A percentile compares a stretch with the other conserved stretches of the same genome.
Conservation (phyloP, 1,140 invertebrate genomes). For the Cydia strobilella region DNA sequence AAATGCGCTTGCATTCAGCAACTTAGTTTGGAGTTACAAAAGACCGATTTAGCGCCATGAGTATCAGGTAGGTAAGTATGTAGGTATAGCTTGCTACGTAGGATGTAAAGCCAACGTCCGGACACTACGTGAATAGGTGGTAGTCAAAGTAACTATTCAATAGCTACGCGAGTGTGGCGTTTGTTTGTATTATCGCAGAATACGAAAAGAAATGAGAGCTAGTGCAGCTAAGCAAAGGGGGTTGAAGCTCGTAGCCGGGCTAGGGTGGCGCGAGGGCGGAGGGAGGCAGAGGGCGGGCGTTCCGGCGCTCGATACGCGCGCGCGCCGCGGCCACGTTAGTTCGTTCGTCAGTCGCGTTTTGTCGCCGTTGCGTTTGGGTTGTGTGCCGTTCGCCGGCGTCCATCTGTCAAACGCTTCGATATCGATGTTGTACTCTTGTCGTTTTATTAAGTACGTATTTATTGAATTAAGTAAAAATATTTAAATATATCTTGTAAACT, state of each 20-base stretch:
- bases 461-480: conserved; percentile 38
- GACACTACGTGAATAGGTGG: neutral
- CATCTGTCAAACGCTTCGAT: conserved; percentile 64
- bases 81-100: neutral
- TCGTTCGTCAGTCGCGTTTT: conserved; percentile 64
- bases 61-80: too few relatives aligned
- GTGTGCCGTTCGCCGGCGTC: conserved; percentile 48
- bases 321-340: conserved; percentile 54
- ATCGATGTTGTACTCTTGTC: conserved; percentile 55
- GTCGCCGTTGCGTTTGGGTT: conserved; percentile 56
- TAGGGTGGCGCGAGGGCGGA: conserved; percentile 54
- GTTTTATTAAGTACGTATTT: conserved; percentile 62
- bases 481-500: conserved; percentile 11
- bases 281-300: conserved; percentile 58
- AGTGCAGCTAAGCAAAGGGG: conserved; percentile 52
- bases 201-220: conserved; percentile 44
- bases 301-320: conserved; percentile 70
- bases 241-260: conserved; percentile 54
- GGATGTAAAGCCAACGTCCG: neutral
- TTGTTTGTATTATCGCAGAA: conserved; percentile 31
- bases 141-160: conserved; percentile 27
- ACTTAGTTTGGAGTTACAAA: neutral
- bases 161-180: conserved; percentile 21
- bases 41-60: too few relatives aligned
- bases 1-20: neutral